A percentile compares a stretch with the other conserved stretches of the same genome.
Evolutionary conservation across 2,113 vertebrate species (phyloP).

Genomic region (Silurus glanis): DNA sequence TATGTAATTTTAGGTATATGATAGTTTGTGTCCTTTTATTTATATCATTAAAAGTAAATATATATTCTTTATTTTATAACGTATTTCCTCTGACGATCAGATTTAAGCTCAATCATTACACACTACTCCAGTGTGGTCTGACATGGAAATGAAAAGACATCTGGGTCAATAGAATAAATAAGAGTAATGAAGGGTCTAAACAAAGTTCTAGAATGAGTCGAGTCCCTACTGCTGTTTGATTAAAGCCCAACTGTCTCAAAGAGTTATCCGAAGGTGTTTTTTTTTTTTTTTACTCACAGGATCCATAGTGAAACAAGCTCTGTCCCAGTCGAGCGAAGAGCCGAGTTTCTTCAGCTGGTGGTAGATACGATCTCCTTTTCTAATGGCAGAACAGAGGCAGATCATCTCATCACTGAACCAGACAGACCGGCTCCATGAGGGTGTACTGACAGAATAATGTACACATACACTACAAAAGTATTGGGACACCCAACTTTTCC

Average conservation of each 20-base stretch:
- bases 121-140: neutral
- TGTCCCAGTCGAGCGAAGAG: constrained; percentile 88
- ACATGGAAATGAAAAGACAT: neutral
- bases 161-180: neutral
- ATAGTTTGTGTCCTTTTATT: too few relatives aligned
- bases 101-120: neutral
- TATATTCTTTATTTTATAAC: too few relatives aligned
- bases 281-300: constrained; percentile 65
- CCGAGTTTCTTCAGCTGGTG: constrained; percentile 89
- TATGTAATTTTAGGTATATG: too few relatives aligned
- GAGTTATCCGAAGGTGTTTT: neutral
- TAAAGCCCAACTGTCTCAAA: neutral
- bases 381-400: constrained; percentile 48
- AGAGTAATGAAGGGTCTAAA: constrained; percentile 4
- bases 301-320: constrained; percentile 95
- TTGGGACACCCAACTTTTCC: too few relatives aligned
- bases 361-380: constrained; percentile 91
- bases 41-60: too few relatives aligned
- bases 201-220: neutral
- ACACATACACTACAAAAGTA: neutral
- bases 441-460: neutral
- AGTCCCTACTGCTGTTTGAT: neutral
- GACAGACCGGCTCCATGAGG: neutral
- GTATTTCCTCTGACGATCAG: neutral
- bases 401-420: neutral